Conservation (phyloP, 2,888 invertebrate genomes). For the Liodrosophila aerea region DNA sequence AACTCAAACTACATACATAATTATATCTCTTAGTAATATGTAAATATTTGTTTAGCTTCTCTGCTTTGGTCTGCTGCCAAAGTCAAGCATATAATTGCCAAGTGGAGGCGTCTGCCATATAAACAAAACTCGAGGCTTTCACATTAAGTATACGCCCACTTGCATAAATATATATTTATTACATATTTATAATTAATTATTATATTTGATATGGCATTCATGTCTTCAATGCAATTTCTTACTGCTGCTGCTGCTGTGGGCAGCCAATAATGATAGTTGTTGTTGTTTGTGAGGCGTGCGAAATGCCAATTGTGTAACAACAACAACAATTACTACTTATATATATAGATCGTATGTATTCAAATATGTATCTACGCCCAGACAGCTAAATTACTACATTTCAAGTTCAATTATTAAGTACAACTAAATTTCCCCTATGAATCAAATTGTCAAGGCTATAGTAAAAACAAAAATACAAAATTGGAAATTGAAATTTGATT, state of each 20-base stretch:
- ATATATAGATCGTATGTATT: background rate
- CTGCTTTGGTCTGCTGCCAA: constrained; percentile 54
- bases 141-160: constrained; percentile 46
- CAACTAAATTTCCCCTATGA: too few species aligned
- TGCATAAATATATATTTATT: constrained; percentile 31
- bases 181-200: constrained; percentile 58
- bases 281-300: constrained; percentile 52
- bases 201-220: constrained; percentile 45
- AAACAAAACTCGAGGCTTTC: constrained; percentile 56
- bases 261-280: constrained; percentile 20
- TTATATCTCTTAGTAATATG: constrained; percentile 1
- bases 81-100: constrained; percentile 71
- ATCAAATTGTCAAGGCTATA: too few species aligned
- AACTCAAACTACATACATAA: constrained; percentile 15
- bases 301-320: constrained; percentile 43
- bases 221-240: constrained; percentile 54
- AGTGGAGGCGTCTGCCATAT: constrained; percentile 58
- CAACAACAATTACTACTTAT: constrained; percentile 17
- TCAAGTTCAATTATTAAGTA: constrained; percentile 8
- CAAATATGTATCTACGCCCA: constrained; percentile 35
- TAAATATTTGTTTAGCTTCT: constrained; percentile 33
- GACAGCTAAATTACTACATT: constrained; percentile 23
- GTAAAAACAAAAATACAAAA: too few species aligned
- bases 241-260: constrained; percentile 49
- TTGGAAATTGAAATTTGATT: too few species aligned